Evolutionary conservation across 2,888 invertebrate species (phyloP).

Genomic region (Trachelus stipa): DNA sequence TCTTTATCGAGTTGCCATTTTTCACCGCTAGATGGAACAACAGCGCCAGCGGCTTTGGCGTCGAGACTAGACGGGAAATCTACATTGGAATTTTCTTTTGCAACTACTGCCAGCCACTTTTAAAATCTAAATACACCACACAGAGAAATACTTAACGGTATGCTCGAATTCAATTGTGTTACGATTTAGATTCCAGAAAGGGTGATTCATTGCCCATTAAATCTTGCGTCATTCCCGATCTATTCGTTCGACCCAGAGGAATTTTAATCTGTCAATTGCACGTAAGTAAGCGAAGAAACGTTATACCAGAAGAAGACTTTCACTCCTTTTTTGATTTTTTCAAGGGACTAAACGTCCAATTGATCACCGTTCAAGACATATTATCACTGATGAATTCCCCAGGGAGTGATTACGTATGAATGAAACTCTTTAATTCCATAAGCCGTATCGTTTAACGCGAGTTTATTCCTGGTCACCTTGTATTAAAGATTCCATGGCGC

Average conservation of each 20-base stretch:
- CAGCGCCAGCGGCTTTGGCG: background rate
- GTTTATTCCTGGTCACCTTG: background rate
- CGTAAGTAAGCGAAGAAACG: background rate
- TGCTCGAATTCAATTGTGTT: background rate
- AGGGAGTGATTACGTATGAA: background rate
- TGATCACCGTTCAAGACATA: background rate
- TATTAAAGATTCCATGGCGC: background rate
- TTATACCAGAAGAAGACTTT: background rate
- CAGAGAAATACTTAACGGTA: background rate
- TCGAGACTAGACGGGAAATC: background rate
- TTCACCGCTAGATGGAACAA: background rate
- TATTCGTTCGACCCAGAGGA: background rate
- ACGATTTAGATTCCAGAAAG: background rate
- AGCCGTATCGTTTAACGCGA: background rate
- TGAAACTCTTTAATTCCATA: background rate
- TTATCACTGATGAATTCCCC: background rate
- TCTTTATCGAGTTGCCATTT: background rate
- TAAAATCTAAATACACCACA: background rate
- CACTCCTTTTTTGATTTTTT: background rate
- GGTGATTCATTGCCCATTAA: background rate
- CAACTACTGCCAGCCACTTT: background rate
- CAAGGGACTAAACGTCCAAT: background rate
- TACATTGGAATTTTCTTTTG: background rate
- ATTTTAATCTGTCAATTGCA: background rate
- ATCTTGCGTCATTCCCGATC: background rate